These are phyloP conservation scores for Hozukius guyotensis DNA, from an alignment of 2,797 vertebrate genomes.

Conservation along the genomic window DNA sequence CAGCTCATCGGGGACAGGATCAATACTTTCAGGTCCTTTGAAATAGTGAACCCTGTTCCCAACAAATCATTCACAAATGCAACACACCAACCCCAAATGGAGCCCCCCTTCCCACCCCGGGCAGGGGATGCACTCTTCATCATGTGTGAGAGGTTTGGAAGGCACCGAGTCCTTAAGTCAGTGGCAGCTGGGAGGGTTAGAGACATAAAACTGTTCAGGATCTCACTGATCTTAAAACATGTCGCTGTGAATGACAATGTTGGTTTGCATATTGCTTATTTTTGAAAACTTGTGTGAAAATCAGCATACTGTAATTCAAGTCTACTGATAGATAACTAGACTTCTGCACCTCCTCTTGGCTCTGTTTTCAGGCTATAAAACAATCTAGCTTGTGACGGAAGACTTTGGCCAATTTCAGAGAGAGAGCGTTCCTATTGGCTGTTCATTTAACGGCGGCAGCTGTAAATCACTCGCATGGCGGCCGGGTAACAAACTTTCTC, in stretches of 20 bases:
- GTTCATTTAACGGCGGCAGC: too few species aligned
- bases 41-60: conserved; percentile 61
- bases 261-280: neutral
- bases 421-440: too few species aligned
- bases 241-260: conserved; percentile 4
- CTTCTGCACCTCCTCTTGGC: too few species aligned
- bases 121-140: conserved; percentile 44
- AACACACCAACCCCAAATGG: conserved; percentile 39
- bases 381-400: too few species aligned
- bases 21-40: conserved; percentile 67
- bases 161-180: conserved; percentile 16
- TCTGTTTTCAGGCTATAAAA: too few species aligned
- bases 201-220: conserved; percentile 29
- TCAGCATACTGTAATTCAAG: too few species aligned
- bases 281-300: neutral
- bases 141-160: conserved; percentile 37
- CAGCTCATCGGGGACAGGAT: conserved; percentile 60
- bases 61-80: conserved; percentile 70
- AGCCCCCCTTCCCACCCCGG: conserved; percentile 13
- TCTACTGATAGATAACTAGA: too few species aligned
- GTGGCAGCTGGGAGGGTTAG: conserved; percentile 27
- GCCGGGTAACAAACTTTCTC: too few species aligned
- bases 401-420: too few species aligned
- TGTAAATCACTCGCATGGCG: too few species aligned
- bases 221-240: conserved; percentile 27